These are phyloP conservation scores for Liposcelis brunnea DNA, from an alignment of 2,888 invertebrate genomes.

Conservation along the genomic window DNA sequence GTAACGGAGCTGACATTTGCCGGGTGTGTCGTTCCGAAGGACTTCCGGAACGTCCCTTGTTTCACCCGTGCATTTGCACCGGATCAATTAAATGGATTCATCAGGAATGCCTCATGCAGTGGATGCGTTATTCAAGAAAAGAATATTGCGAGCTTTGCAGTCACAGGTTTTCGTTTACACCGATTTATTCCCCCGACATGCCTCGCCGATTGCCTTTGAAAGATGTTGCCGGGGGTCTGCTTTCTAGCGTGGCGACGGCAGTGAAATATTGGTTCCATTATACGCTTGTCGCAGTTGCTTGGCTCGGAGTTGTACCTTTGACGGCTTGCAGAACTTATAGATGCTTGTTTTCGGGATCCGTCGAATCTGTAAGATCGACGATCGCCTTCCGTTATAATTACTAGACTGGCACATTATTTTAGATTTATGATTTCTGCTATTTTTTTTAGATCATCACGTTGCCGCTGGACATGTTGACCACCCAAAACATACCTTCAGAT, in stretches of 20 bases:
- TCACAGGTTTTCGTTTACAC: conserved; percentile 87
- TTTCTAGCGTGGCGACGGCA: conserved; percentile 78
- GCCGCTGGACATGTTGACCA: conserved; percentile 81
- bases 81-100: conserved; percentile 99
- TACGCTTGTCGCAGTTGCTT: conserved; percentile 88
- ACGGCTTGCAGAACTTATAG: conserved; percentile 93
- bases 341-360: conserved; percentile 77
- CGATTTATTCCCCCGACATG: conserved; percentile 99
- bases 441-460: conserved; percentile 48
- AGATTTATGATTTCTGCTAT: conserved; percentile 16
- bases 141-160: conserved; percentile 98
- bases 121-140: conserved; percentile 97
- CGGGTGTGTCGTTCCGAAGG: conserved; percentile 95
- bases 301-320: conserved; percentile 92
- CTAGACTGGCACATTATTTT: no score
- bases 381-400: conserved; percentile 18
- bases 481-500: conserved; percentile 83
- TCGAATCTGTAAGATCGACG: conserved; percentile 47
- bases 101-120: conserved; percentile 94
- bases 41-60: conserved; percentile 76
- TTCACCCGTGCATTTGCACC: conserved; percentile 97
- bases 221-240: conserved; percentile 79
- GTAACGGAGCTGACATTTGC: conserved; percentile 73
- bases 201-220: conserved; percentile 87
- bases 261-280: conserved; percentile 96